Evolutionary conservation across 2,113 vertebrate species (phyloP), one percentile per base, ranked within the genome.

Genomic region (Psettodes erumei): DNA sequence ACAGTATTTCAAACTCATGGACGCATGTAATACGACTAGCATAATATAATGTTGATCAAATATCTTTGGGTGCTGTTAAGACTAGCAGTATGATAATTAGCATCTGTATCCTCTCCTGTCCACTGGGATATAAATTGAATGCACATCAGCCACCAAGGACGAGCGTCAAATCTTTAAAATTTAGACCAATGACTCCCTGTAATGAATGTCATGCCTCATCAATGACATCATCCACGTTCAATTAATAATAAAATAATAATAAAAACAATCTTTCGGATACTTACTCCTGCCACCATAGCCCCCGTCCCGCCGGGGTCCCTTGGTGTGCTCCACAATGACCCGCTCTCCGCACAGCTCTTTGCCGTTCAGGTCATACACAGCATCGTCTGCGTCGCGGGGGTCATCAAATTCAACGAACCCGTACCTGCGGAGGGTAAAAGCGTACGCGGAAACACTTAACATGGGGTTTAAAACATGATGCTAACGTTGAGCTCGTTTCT

Each of bases 341-440:
- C 97, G 88, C 83, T 98, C 97, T 28, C 98, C 98, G 84, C 98
- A 99, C 58, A 99, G 93, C 89, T 98, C 97, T 82, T 98, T 98
- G 62, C 97, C 98, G 6, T 99, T 99, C 51, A 99, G 94, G 85
- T 99, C 98, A 72, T 98, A 98, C 37, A 99, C 98, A 0, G 98
- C 97, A 78, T 98, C 97, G 6, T 99, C 98, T 1, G 98, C 98
- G 30, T 99, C 98, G 1, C 97, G 95, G 69, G 97, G 95, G 84
- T 99, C 98, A 75, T 98, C 97, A 37, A 99, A 98, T 86, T 99
- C 98, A 72, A 99, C 98, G 90, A 99, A 99, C 55, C 97, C 98
- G 1, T 99, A 99, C 78, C 97, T 99, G 2, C 23, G 71, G 5
- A 8, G 32, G 1, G 6, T 2, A 32, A 42, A 2, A 30, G 10